Base-by-base conservation (phyloP, 1,140 invertebrate genomes). In the Megalonaias nervosa region DNA sequence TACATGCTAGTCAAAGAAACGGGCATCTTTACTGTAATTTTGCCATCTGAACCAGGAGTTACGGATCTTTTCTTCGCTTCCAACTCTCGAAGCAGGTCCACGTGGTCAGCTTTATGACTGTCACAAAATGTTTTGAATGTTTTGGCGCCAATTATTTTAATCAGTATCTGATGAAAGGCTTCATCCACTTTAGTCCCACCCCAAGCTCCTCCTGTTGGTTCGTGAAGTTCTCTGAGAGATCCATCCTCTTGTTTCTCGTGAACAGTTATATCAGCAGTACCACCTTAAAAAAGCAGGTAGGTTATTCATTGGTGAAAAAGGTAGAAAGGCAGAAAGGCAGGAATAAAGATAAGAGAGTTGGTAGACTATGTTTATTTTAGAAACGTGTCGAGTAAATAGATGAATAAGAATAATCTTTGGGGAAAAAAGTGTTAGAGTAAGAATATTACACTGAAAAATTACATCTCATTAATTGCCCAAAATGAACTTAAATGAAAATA, bases 41-140 rank as follows among this genome's bases (percentile, higher is more conserved):
- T 79, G n/a, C 64, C 26, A 21, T 57, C 74, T 23, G 58, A 67
- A 17, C 23, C 65, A 26, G 81, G 74, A 12, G 66, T 67, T 12
- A 82, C 80, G n/a, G 5, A 71, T 26, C 81, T 56, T 61, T 82
- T 82, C 38, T 82, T 82, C 2, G 69, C 57, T 72, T 82, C 81
- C 55, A 82, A 59, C 60, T 79, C 77, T 71, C 74, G 48, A 9
- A 67, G 68, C 19, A 82, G n/a, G 26, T 77, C 77, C 9, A 77
- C 15, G 21, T 38, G 61, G 23, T 76, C 81, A 62, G 60, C 62
- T 62, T 61, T 70, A 64, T 77, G 17, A 9, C 68, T 48, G 56
- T 66, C 31, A 23, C 71, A 59, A 59, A 79, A 82, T 31, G 56
- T 62, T 11, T 66, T 26, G 19, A 23, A 73, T 13, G 55, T 58